Evolutionary conservation across 2,888 invertebrate species (phyloP), one percentile per base, ranked within the genome.

Genomic region (Platypus cylindrus): DNA sequence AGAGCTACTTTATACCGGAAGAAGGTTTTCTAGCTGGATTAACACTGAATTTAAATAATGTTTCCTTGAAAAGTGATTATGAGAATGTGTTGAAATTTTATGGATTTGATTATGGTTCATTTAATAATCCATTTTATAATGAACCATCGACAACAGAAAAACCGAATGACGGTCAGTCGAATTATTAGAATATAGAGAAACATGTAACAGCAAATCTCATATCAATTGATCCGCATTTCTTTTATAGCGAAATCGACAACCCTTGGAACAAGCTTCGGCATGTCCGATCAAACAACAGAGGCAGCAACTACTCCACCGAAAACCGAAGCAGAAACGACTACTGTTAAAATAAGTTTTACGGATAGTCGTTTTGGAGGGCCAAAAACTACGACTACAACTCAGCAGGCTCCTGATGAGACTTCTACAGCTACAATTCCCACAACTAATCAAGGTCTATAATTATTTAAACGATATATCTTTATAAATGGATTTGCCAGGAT

Each of bases 1-100:
- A 81, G 86, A 85, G 81, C 31, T 86, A 86, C 55, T 81, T 86
- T 51, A 79, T 83, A 39, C 78, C 80, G 12, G 75, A 77, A 49
- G 83, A 86, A 53, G 85, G 85, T 23, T 85, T 85, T 44, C 65
- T 86, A 2, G 82, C 82, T 9, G 86, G 86, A 1, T 61, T 86
- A 38, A 81, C 81, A 5, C 64, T 87, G 24, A 86, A 79, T 58
- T 76, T 78, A 42, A 80, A 79, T 50, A 81, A 83, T 53, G 78
- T 84, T 1, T 76, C 75, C 3, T 71, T 87, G 29, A 74, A 74
- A 22, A 67, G 73, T n/a, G 74, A 75, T 42, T 86, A 82, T 53
- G 77, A 78, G 57, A 71, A 73, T 22, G 67, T 82, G 30, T 56
- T 87, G 20, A 67, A 72, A 44, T 85, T 84, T 57, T 86, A 86